Percentiles rank a stretch among this genome's conserved stretches.
Evolutionary conservation across 2,888 invertebrate genomes (phyloP).

Genomic region (Philopedon plagiatum): DNA sequence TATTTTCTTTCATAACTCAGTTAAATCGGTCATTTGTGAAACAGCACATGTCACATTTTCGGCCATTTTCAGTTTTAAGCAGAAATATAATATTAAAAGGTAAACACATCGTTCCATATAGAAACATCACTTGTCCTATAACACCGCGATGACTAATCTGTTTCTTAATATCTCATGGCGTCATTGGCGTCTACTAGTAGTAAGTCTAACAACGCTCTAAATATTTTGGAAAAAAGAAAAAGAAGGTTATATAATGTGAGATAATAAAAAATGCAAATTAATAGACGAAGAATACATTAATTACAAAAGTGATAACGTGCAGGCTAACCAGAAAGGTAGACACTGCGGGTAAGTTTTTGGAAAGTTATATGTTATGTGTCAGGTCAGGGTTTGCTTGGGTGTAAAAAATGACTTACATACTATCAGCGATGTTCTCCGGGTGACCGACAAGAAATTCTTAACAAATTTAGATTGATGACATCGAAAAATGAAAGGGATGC

Average conservation of each 20-base stretch:
- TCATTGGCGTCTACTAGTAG: conserved; percentile 1
- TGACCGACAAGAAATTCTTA: conserved; percentile 4
- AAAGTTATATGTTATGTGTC: no score
- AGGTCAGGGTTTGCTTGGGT: neutral
- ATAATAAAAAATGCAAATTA: conserved; percentile 8
- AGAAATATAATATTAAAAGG: no score
- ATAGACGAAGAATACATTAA: neutral
- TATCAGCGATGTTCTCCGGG: neutral
- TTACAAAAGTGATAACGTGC: no score
- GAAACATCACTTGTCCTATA: neutral
- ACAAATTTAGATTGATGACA: conserved; percentile 8
- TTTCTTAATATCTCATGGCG: neutral
- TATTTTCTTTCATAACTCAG: no score
- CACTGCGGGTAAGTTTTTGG: no score
- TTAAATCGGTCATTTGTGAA: no score
- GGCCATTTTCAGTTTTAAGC: no score
- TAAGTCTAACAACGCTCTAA: neutral
- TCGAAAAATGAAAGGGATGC: conserved; percentile 6
- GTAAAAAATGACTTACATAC: conserved; percentile 9
- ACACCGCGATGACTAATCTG: neutral
- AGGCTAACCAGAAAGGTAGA: no score
- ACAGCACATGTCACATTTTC: no score
- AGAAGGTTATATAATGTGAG: neutral
- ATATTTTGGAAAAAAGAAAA: neutral
- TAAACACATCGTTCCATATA: no score